phyloP scores from a whole-genome alignment of 2,888 invertebrate genomes.

The Sinodicranocentrus sp. region DNA sequence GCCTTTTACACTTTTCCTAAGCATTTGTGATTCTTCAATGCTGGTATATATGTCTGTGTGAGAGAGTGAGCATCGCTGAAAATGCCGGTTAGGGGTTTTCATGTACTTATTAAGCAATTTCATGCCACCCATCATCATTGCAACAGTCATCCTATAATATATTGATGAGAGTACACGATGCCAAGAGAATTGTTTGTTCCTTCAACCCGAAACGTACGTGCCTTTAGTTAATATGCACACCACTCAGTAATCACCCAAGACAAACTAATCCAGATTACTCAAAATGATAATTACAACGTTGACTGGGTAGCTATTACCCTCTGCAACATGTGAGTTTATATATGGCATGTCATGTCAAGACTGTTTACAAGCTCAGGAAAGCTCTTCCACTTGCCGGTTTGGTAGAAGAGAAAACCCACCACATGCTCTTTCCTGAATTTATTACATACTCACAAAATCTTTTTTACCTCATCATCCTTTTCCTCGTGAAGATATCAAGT shows the following conservation, averaged over 20 bases:
- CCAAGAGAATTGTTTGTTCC: conserved; percentile 18
- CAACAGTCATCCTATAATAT: background rate
- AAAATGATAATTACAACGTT: conserved; percentile 30
- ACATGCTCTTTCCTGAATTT: background rate
- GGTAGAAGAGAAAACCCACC: conserved; percentile 11
- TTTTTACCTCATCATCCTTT: no score
- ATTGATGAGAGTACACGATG: conserved; percentile 27
- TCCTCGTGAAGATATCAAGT: no score
- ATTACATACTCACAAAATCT: no score
- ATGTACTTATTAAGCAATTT: conserved; percentile 47
- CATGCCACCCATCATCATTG: conserved; percentile 46
- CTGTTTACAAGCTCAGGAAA: no score
- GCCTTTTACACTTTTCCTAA: no score
- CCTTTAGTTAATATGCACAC: background rate
- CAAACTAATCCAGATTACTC: conserved; percentile 37
- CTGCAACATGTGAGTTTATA: background rate
- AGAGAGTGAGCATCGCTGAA: background rate
- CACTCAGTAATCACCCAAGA: conserved; percentile 1
- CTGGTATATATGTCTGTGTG: background rate
- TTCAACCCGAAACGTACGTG: background rate
- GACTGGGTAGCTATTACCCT: background rate
- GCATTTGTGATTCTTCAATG: no score
- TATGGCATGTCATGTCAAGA: conserved; percentile 9
- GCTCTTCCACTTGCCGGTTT: no score
- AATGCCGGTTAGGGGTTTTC: no score